These are phyloP conservation scores for Eristalis pertinax DNA, from an alignment of 2,888 invertebrate genomes.

Conservation along the genomic window DNA sequence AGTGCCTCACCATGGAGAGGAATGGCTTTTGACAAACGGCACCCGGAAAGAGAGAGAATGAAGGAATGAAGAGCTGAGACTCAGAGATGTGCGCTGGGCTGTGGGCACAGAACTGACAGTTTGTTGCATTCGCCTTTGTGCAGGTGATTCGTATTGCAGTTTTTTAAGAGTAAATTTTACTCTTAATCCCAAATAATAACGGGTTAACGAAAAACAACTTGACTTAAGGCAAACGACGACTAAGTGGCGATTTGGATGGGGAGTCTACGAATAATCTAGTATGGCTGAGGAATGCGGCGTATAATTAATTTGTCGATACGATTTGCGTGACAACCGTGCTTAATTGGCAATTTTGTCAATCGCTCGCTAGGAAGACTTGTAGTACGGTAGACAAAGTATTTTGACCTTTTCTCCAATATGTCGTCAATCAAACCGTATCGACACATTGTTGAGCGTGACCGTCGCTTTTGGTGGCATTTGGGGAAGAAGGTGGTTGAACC, in stretches of 20 bases:
- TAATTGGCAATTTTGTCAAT: too few relatives aligned
- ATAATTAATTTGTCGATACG: too few relatives aligned
- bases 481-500: too few relatives aligned
- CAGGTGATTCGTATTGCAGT: background rate
- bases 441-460: too few relatives aligned
- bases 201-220: background rate
- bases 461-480: too few relatives aligned
- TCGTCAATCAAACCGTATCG: too few relatives aligned
- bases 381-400: too few relatives aligned
- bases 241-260: background rate
- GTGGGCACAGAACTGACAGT: slow-evolving; percentile 5
- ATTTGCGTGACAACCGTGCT: too few relatives aligned
- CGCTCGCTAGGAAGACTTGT: too few relatives aligned
- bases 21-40: background rate
- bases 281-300: too few relatives aligned
- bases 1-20: background rate
- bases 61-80: background rate
- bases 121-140: slow-evolving; percentile 31
- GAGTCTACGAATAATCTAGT: too few relatives aligned
- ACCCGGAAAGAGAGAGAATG: slow-evolving; percentile 22
- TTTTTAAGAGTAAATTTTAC: background rate
- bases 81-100: background rate
- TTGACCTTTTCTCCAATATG: too few relatives aligned
- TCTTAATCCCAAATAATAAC: background rate
- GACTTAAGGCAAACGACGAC: background rate